Percentiles rank a stretch among this genome's conserved stretches.
Evolutionary conservation across 2,888 invertebrate species (phyloP).

Genomic region (Caenorhabditis sulstoni): DNA sequence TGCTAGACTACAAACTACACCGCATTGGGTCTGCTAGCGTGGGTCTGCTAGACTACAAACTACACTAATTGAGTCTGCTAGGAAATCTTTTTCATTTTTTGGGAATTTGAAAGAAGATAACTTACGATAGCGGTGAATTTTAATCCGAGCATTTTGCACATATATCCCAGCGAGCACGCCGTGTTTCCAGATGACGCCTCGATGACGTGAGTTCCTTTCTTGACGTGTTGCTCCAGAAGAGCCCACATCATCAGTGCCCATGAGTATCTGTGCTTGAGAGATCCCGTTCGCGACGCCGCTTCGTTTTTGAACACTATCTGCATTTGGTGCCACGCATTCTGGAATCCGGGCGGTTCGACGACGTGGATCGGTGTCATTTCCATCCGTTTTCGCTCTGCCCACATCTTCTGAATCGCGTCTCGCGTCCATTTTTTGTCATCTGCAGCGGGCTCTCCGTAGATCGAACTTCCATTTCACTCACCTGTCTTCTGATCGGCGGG

Average conservation of each 20-base stretch:
- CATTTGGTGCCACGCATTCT: background rate
- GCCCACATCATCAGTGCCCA: conserved; percentile 70
- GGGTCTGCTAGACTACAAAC: no score
- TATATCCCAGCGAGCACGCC: conserved; percentile 73
- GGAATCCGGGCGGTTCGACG: conserved; percentile 14
- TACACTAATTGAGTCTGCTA: no score
- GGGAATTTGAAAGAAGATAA: no score
- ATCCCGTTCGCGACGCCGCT: conserved; percentile 54
- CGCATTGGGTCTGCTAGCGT: no score
- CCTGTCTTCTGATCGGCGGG: conserved; percentile 37
- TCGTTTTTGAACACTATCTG: conserved; percentile 67
- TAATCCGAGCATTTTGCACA: conserved; percentile 69
- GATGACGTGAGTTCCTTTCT: conserved; percentile 66
- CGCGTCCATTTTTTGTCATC: conserved; percentile 61
- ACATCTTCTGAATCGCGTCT: conserved; percentile 57
- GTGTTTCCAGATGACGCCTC: conserved; percentile 77
- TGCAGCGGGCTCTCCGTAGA: no score
- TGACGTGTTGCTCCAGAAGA: conserved; percentile 62
- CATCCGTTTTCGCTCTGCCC: conserved; percentile 62
- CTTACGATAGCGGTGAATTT: conserved; percentile 70
- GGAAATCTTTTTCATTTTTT: no score
- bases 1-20: no score
- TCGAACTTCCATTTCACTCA: background rate
- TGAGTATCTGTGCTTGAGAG: conserved; percentile 68
- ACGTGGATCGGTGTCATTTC: conserved; percentile 51